Base-by-base conservation (phyloP, 2,113 vertebrate genomes). In the Dipodomys ordii region DNA sequence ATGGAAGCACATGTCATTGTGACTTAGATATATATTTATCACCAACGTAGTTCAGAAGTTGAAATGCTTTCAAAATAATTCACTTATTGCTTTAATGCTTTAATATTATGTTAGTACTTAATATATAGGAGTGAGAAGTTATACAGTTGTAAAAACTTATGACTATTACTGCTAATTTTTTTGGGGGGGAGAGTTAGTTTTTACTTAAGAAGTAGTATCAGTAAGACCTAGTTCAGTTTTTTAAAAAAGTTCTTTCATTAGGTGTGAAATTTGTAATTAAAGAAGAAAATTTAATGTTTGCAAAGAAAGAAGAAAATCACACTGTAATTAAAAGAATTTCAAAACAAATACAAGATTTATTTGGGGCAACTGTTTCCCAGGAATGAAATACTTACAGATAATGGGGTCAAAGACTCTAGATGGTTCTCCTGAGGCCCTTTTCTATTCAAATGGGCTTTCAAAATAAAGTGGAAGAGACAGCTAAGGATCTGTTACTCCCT, bases 311-410 rank as follows among this genome's bases (percentile, higher is more conserved):
- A 92, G 90, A 76, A 85, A 92, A 88, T 46, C 28, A 62, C 32
- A 46, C 9, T 12, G 7, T 77, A 84, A 81, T 28, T 85, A 74
- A 95, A 53, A 53, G 27, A 72, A 39, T 86, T 94, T 83, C 92
- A 83, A 95, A 78, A n/a, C 83, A 78, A 95, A 53, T 74, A 91
- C 91, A 96, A 84, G 32, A 85, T 84, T 94, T 91, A 92, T 92
- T 89, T 93, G 83, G 65, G 44, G 68, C 94, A 96, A 91, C 30
- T 62, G 30, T 96, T 96, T 96, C 97, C 92, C 95, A 95, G 83
- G 87, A 79, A 82, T 78, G 46, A 88, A 83, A 16, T 82, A 85
- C 85, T 95, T 57, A 30, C 92, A 49, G 35, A 13, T 85, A 92
- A 85, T 35, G 65, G 79, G 87, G 87, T 92, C 91, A 96, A 93